These are phyloP conservation scores for Ptychadena robeensis DNA, from an alignment of 2,797 vertebrate species.

Conservation along the genomic window DNA sequence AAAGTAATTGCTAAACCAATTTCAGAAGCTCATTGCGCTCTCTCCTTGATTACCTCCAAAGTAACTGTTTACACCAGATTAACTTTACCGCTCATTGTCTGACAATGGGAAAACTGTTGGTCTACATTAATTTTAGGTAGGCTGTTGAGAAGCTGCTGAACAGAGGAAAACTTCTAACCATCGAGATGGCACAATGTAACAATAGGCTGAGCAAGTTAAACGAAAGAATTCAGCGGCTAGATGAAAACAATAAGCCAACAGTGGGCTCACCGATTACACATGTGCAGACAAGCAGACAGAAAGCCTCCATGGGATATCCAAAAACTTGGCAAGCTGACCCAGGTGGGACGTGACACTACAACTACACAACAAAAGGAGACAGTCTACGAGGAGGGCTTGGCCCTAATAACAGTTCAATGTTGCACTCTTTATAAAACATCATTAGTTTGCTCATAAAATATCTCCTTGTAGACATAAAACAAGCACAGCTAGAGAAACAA, in stretches of 20 bases:
- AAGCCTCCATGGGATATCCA: slow-evolving; percentile 78
- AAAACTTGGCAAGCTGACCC: slow-evolving; percentile 77
- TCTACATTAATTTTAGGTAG: slow-evolving; percentile 25
- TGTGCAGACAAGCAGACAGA: slow-evolving; percentile 78
- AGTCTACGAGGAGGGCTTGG: slow-evolving; percentile 73
- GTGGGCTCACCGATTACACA: slow-evolving; percentile 79
- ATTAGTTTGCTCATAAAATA: slow-evolving; percentile 60
- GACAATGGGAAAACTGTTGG: slow-evolving; percentile 22
- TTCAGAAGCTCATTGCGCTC: not conserved
- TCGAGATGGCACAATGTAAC: slow-evolving; percentile 72
- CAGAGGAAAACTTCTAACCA: slow-evolving; percentile 62
- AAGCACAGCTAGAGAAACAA: slow-evolving; percentile 70
- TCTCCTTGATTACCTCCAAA: slow-evolving; percentile 37
- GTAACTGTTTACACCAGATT: slow-evolving; percentile 51
- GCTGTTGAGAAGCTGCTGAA: slow-evolving; percentile 10
- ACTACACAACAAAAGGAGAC: slow-evolving; percentile 76
- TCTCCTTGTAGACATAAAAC: slow-evolving; percentile 72
- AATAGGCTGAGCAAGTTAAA: slow-evolving; percentile 75
- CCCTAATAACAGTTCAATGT: slow-evolving; percentile 64
- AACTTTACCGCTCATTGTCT: slow-evolving; percentile 6
- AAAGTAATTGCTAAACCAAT: slow-evolving; percentile 39
- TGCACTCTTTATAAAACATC: slow-evolving; percentile 74
- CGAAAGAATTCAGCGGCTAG: slow-evolving; percentile 72
- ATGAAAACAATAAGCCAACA: slow-evolving; percentile 75
- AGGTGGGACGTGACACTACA: slow-evolving; percentile 75